A percentile compares a stretch with the other conserved stretches of the same genome.
Conservation (phyloP, 2,888 invertebrate species). For the Bruchidius siliquastri region DNA sequence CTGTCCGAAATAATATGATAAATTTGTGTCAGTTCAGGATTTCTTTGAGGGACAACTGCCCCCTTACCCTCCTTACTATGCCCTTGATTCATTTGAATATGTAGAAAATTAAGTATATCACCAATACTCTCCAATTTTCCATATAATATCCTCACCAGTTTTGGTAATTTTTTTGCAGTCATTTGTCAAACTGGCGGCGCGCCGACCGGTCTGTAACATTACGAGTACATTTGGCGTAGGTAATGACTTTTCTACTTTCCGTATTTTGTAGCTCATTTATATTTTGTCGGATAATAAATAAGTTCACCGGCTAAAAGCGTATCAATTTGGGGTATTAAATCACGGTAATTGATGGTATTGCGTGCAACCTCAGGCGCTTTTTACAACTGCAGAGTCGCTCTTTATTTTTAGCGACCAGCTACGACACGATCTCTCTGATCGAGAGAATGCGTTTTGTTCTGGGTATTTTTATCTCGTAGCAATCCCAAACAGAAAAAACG, state of each 20-base stretch:
- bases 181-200: background rate
- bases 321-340: slow-evolving; percentile 37
- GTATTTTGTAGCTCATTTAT: slow-evolving; percentile 32
- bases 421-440: background rate
- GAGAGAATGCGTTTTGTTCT: slow-evolving; percentile 32
- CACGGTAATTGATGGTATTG: slow-evolving; percentile 38
- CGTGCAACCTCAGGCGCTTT: slow-evolving; percentile 15
- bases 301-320: slow-evolving; percentile 29
- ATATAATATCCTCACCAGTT: background rate
- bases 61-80: no score
- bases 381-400: background rate
- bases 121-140: no score
- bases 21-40: no score
- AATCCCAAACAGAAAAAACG: slow-evolving; percentile 27
- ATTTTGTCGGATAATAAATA: slow-evolving; percentile 36
- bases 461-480: slow-evolving; percentile 31
- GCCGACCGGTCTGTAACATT: background rate
- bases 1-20: no score
- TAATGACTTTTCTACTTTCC: slow-evolving; percentile 18
- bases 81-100: no score
- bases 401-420: background rate
- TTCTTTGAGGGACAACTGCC: no score
- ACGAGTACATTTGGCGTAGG: slow-evolving; percentile 9
- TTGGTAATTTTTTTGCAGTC: background rate
- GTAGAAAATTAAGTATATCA: no score